Conservation (phyloP, 2,888 invertebrate genomes). For the Cryptops parisi region DNA sequence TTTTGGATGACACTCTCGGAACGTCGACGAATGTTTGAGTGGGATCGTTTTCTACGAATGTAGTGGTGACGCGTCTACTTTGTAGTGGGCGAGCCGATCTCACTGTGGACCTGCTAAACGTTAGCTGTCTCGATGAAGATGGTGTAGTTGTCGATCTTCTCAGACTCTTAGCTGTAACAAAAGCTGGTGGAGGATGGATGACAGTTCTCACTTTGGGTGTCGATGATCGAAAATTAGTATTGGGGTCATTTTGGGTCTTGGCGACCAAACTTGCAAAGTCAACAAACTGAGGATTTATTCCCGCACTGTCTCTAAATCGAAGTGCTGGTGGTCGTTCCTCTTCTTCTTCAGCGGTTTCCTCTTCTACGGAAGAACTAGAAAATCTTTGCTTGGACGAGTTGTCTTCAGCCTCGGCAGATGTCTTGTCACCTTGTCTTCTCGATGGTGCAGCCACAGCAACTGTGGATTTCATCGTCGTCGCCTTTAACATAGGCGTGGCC, state of each 20-base stretch:
- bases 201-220: constrained; percentile 8
- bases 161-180: neutral
- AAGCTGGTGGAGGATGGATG: constrained; percentile 5
- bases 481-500: too few relatives aligned
- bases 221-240: neutral
- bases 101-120: neutral
- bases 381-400: too few relatives aligned
- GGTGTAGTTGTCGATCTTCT: neutral
- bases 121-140: neutral
- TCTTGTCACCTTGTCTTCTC: too few relatives aligned
- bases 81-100: neutral
- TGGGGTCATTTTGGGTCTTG: neutral
- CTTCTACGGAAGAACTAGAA: too few relatives aligned
- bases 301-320: neutral
- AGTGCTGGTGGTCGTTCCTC: too few relatives aligned
- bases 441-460: too few relatives aligned
- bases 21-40: neutral
- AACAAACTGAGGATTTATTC: neutral
- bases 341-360: too few relatives aligned
- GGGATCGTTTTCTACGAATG: neutral
- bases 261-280: neutral
- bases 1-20: neutral
- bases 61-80: too few relatives aligned
- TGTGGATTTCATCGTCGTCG: too few relatives aligned
- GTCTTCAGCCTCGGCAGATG: too few relatives aligned